phyloP scores from a whole-genome alignment of 2,113 vertebrate species.

The Zosterops borbonicus region DNA sequence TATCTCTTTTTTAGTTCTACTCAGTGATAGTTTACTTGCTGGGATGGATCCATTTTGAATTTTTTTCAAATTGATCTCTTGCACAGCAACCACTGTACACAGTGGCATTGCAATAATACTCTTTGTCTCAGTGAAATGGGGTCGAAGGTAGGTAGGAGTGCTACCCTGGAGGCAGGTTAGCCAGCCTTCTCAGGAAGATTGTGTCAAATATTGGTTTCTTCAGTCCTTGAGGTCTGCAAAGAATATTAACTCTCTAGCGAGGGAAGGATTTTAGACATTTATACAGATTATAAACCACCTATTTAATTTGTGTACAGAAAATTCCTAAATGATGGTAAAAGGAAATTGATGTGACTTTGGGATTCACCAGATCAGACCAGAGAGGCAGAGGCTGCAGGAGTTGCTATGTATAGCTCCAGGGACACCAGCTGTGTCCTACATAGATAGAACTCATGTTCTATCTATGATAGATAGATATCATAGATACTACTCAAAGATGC shows the following conservation, averaged over 20 bases:
- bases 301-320: neutral
- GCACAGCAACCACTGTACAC: neutral
- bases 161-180: neutral
- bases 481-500: neutral
- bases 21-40: neutral
- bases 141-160: neutral
- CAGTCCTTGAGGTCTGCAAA: neutral
- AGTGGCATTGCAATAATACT: neutral
- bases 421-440: neutral
- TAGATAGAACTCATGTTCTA: neutral
- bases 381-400: neutral
- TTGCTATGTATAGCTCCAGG: neutral
- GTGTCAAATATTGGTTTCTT: neutral
- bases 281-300: neutral
- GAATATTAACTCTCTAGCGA: neutral
- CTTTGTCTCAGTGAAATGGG: neutral
- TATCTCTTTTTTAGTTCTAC: neutral
- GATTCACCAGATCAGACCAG: neutral
- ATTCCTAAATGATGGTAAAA: neutral
- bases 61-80: neutral
- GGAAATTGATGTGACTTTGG: neutral
- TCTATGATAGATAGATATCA: too few relatives aligned
- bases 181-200: neutral
- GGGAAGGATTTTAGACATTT: neutral
- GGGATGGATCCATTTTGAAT: neutral